Base-by-base conservation (phyloP, 2,113 vertebrate genomes). In the Sprattus sprattus region DNA sequence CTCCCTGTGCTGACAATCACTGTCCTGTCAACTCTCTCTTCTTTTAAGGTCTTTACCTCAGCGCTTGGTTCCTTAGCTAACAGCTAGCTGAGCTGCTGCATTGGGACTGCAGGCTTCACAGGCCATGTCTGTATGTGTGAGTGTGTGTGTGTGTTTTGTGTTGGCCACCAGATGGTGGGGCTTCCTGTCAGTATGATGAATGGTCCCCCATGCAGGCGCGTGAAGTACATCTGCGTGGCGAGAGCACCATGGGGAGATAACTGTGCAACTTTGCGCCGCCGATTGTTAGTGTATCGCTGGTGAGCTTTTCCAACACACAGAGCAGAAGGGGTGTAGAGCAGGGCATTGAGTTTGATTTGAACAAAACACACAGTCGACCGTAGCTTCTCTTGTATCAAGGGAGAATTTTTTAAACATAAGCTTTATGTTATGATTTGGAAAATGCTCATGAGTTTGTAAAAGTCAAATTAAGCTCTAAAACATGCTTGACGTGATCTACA, bases 81-180 rank as follows among this genome's bases (percentile, higher is more conserved):
- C 71, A 15, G 71, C 71, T 78, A 78, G 71, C 71, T 32, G 15
- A 13, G 13, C 9, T 32, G 71, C 32, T 32, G 71, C 71, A 15
- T 18, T 78, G 28, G 25, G 71, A 78, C 64, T 67, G 9, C 64
- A 57, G 52, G 52, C 16, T 3, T 18, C 54, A 60, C 54, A 67
- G 64, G 81, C 44, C 57, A 9, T 86, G 44, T 54, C 46, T 83
- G 67, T 84, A 52, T 85, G 20, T 78, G 9, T 78, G 64, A 32
- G 64, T 71, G 64, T 32, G 64, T 71, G 64, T 71, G 64, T 71
- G 64, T 32, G 64, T 71, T 9, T 78, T 78, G 71, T 78, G 71
- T 78, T 32, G 10, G 28, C 71, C 71, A 78, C 71, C 71, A 78
- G 71, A 78, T 78, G 71, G 60, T 64, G 60, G 71, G 28, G 71